Evolutionary conservation across 1,140 invertebrate genomes (phyloP).

Genomic region (Marisa cornuarietis): DNA sequence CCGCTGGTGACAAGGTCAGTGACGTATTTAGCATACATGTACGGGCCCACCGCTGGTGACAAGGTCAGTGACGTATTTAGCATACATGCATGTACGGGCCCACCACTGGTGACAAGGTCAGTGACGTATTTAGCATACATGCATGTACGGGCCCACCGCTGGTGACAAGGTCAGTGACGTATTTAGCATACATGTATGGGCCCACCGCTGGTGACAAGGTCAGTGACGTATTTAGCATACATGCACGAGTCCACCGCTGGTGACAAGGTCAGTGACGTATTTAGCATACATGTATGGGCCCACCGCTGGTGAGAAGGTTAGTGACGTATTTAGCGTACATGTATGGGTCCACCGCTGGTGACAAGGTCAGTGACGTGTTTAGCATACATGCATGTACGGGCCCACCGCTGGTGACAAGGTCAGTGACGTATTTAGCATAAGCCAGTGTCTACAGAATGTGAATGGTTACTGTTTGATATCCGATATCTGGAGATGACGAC

Average conservation of each 20-base stretch:
- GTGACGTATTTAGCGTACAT: not conserved
- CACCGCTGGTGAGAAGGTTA: not conserved
- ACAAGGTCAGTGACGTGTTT: not conserved
- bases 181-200: too few species aligned
- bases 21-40: not conserved
- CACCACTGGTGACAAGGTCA: not conserved
- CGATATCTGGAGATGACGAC: not conserved
- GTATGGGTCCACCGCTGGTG: not conserved
- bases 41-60: not conserved
- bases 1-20: not conserved
- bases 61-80: not conserved
- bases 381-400: constrained; percentile 49
- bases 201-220: not conserved
- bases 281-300: too few species aligned
- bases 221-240: not conserved
- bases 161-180: not conserved
- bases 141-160: too few species aligned
- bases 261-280: not conserved
- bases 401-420: not conserved
- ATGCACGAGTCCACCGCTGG: not conserved
- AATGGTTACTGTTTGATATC: not conserved
- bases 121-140: not conserved
- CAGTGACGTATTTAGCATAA: not conserved
- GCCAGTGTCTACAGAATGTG: not conserved
- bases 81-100: too few species aligned